Evolutionary conservation across 2,888 invertebrate genomes (phyloP).

Genomic region (Mythimna loreyi): DNA sequence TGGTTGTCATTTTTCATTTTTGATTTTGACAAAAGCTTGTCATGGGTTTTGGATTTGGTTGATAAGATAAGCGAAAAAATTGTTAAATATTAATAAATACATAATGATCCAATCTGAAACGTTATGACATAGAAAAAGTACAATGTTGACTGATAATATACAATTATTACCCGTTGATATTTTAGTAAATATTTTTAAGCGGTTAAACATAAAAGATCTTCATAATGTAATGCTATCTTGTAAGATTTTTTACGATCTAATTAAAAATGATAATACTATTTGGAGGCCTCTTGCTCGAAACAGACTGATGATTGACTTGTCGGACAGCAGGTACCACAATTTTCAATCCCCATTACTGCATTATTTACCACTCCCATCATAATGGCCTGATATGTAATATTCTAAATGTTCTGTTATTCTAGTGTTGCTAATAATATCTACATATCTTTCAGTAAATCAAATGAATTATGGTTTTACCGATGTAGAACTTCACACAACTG

Average conservation of each 20-base stretch:
- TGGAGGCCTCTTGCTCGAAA: constrained; percentile 75
- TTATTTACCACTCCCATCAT: neutral
- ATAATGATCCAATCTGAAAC: constrained; percentile 16
- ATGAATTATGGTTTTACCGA: constrained; percentile 73
- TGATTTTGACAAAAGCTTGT: constrained; percentile 6
- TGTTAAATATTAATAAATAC: neutral
- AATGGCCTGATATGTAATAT: neutral
- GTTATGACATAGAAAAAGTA: constrained; percentile 17
- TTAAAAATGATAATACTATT: constrained; percentile 76
- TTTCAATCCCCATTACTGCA: constrained; percentile 1
- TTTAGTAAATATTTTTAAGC: constrained; percentile 75
- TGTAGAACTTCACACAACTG: constrained; percentile 83
- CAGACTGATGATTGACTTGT: constrained; percentile 66
- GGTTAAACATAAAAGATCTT: constrained; percentile 75
- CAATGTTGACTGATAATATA: constrained; percentile 53
- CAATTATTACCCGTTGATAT: constrained; percentile 79
- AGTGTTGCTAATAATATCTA: neutral
- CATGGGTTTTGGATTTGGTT: neutral
- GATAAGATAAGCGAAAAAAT: neutral
- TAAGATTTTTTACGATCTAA: constrained; percentile 74
- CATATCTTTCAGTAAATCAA: constrained; percentile 33
- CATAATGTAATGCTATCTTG: constrained; percentile 81
- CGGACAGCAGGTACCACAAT: constrained; percentile 63
- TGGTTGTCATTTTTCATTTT: neutral
- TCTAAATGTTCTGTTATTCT: neutral